Conservation (phyloP, 2,888 invertebrate species). For the Phoenoteleia sp. region DNA sequence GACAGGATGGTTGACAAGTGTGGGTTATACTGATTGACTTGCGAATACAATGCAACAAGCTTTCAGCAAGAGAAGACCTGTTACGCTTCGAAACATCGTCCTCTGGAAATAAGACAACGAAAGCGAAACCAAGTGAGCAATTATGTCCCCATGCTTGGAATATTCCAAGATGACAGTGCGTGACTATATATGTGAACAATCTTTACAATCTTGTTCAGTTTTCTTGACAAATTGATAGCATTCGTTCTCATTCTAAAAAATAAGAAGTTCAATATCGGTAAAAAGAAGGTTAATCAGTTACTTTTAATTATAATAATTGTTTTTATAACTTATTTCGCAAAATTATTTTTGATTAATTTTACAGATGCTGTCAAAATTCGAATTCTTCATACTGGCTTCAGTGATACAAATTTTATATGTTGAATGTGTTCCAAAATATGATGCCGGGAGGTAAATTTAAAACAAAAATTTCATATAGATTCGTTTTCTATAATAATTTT, state of each 20-base stretch:
- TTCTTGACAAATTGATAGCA: slow-evolving; percentile 44
- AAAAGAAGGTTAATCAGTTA: slow-evolving; percentile 32
- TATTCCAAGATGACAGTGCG: slow-evolving; percentile 75
- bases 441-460: slow-evolving; percentile 82
- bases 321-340: slow-evolving; percentile 15
- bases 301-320: slow-evolving; percentile 2
- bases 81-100: slow-evolving; percentile 82
- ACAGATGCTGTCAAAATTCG: slow-evolving; percentile 75
- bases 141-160: slow-evolving; percentile 79
- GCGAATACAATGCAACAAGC: slow-evolving; percentile 68
- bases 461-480: too few species aligned
- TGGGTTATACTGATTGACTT: slow-evolving; percentile 40
- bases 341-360: slow-evolving; percentile 41
- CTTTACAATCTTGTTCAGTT: slow-evolving; percentile 76
- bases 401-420: slow-evolving; percentile 71
- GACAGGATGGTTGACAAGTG: slow-evolving; percentile 43
- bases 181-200: slow-evolving; percentile 82
- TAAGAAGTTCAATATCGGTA: neutral
- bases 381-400: slow-evolving; percentile 56
- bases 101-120: slow-evolving; percentile 84
- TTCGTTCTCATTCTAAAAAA: neutral
- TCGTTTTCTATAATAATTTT: too few species aligned
- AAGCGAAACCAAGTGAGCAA: slow-evolving; percentile 85
- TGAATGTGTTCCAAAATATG: slow-evolving; percentile 82
- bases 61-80: slow-evolving; percentile 69